Percentiles rank a stretch among this genome's conserved stretches.
Evolutionary conservation across 2,113 vertebrate genomes (phyloP).

Genomic region (Catharus fuscescens): DNA sequence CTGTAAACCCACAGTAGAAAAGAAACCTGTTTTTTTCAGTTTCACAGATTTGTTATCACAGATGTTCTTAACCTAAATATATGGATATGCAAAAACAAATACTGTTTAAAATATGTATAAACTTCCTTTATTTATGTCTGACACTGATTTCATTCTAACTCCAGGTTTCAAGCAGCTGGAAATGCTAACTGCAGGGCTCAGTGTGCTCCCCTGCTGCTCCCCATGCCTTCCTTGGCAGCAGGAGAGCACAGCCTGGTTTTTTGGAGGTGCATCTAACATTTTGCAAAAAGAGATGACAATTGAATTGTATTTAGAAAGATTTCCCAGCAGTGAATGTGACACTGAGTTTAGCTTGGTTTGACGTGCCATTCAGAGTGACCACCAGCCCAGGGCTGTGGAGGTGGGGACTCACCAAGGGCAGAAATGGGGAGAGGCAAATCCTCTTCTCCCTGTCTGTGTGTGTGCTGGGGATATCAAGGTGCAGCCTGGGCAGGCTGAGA

Average conservation of each 20-base stretch:
- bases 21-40: background rate
- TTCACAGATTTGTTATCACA: constrained; percentile 48
- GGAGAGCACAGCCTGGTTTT: background rate
- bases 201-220: background rate
- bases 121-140: constrained; percentile 70
- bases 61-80: constrained; percentile 66
- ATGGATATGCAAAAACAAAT: constrained; percentile 45
- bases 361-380: background rate
- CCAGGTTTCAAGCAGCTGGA: constrained; percentile 42
- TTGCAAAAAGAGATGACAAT: background rate
- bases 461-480: background rate
- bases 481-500: background rate
- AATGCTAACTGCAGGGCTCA: background rate
- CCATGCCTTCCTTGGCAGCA: background rate
- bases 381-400: background rate
- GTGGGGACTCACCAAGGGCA: background rate
- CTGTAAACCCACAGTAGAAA: background rate
- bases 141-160: background rate
- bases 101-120: constrained; percentile 54
- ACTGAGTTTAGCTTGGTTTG: background rate
- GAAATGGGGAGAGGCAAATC: background rate
- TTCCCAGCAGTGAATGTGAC: background rate
- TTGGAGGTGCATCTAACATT: background rate
- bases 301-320: background rate
- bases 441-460: background rate